Percentiles rank a stretch among this genome's conserved stretches.
phyloP scores from a whole-genome alignment of 2,888 invertebrate species.

The Phyllotreta striolata region DNA sequence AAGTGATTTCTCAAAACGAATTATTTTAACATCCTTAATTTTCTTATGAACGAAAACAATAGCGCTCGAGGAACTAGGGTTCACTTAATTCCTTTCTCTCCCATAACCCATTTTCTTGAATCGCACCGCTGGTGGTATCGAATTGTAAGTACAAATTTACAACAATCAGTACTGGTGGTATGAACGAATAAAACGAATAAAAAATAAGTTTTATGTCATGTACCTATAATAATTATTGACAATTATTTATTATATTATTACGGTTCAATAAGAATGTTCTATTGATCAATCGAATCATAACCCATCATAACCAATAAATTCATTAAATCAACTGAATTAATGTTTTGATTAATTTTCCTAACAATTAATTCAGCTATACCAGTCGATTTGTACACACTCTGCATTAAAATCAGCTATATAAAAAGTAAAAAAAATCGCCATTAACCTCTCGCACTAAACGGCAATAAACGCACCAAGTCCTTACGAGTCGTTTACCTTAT shows the following conservation, averaged over 20 bases:
- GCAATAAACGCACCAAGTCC: slow-evolving; percentile 14
- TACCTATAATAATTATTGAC: too few relatives aligned
- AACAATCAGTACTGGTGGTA: slow-evolving; percentile 5
- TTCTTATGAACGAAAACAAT: slow-evolving; percentile 18
- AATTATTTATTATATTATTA: too few relatives aligned
- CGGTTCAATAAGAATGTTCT: too few relatives aligned
- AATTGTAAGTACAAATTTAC: slow-evolving; percentile 13
- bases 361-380: too few relatives aligned
- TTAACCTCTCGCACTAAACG: slow-evolving; percentile 6
- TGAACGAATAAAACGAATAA: background rate
- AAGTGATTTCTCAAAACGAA: background rate
- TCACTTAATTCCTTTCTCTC: slow-evolving; percentile 22
- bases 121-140: slow-evolving; percentile 17
- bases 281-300: too few relatives aligned
- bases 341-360: too few relatives aligned
- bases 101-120: slow-evolving; percentile 16
- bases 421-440: background rate
- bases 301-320: too few relatives aligned
- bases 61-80: slow-evolving; percentile 21
- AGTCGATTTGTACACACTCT: too few relatives aligned
- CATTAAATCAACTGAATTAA: too few relatives aligned
- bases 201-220: too few relatives aligned
- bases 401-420: background rate
- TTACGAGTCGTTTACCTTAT: slow-evolving; percentile 27
- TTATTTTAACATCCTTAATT: slow-evolving; percentile 11